phyloP scores from a whole-genome alignment of 2,888 invertebrate genomes.

The Cephus runcator region DNA sequence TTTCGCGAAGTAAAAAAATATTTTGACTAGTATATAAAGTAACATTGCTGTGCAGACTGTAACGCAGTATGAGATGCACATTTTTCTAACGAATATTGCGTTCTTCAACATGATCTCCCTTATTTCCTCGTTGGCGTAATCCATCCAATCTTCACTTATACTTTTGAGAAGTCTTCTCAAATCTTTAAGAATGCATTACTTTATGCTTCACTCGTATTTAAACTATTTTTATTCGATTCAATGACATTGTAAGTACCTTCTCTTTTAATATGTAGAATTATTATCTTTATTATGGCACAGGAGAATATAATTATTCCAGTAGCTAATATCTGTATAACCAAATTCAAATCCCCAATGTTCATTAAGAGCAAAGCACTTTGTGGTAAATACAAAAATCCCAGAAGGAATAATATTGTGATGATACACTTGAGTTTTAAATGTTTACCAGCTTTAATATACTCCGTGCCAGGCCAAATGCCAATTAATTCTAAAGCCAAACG shows the following conservation, averaged over 20 bases:
- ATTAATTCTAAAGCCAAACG: neutral
- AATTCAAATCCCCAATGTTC: conserved; percentile 25
- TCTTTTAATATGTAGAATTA: conserved; percentile 16
- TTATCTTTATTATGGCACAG: neutral
- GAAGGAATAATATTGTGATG: neutral
- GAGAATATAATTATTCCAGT: neutral
- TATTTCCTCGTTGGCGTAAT: conserved; percentile 16
- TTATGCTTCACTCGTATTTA: neutral
- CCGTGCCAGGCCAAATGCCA: conserved; percentile 19
- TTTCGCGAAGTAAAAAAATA: neutral
- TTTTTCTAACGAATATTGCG: conserved; percentile 30
- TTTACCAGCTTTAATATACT: neutral
- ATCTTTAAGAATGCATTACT: conserved; percentile 8
- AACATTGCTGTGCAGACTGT: rapidly evolving
- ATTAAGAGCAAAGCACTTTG: neutral
- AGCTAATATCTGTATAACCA: neutral
- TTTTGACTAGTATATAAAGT: too few species aligned
- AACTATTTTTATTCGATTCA: neutral
- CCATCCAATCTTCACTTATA: conserved; percentile 25
- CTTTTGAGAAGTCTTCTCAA: conserved; percentile 9
- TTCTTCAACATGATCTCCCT: conserved; percentile 26
- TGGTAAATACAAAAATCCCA: neutral
- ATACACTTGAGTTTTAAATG: neutral
- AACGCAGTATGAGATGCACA: conserved; percentile 23
- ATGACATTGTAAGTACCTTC: conserved; percentile 25